phyloP scores from a whole-genome alignment of 2,888 invertebrate species.

The Tiphia femorata region DNA sequence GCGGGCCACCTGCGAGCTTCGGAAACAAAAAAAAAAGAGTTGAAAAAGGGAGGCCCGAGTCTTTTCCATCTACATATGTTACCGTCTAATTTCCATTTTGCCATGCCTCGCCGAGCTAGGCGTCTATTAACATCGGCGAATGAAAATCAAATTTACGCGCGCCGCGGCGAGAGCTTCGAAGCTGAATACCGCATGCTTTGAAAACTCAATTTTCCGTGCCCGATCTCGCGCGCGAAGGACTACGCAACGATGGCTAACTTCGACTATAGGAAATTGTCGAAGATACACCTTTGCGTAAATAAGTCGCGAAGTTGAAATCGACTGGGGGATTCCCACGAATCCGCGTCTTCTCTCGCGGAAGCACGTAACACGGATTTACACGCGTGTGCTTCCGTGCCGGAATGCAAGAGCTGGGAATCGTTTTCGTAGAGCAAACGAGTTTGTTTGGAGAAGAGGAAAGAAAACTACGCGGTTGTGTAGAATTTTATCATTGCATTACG shows the following conservation, averaged over 20 bases:
- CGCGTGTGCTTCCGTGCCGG: no score
- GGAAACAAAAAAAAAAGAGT: neutral
- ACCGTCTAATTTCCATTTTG: constrained; percentile 16
- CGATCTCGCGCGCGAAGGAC: neutral
- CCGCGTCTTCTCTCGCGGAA: no score
- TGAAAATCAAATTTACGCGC: constrained; percentile 35
- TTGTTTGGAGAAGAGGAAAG: no score
- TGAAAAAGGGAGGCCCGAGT: constrained; percentile 11
- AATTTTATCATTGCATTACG: neutral
- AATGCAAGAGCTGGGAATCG: no score
- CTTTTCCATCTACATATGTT: constrained; percentile 16
- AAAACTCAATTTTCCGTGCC: constrained; percentile 26
- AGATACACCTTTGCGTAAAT: constrained; percentile 24
- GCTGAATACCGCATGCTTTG: no score
- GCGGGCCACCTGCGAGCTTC: no score
- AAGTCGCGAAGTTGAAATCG: constrained; percentile 42
- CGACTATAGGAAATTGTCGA: neutral
- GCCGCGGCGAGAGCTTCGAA: no score
- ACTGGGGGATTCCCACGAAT: constrained; percentile 25
- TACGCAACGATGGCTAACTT: no score
- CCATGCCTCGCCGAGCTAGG: constrained; percentile 12
- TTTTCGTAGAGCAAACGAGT: no score
- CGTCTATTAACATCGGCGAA: constrained; percentile 21
- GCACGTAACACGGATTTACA: no score
- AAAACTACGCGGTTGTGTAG: no score